Percentiles rank a stretch among this genome's conserved stretches.
Evolutionary conservation across 2,797 vertebrate genomes (phyloP).

Genomic region (Peromyscus attwateri): DNA sequence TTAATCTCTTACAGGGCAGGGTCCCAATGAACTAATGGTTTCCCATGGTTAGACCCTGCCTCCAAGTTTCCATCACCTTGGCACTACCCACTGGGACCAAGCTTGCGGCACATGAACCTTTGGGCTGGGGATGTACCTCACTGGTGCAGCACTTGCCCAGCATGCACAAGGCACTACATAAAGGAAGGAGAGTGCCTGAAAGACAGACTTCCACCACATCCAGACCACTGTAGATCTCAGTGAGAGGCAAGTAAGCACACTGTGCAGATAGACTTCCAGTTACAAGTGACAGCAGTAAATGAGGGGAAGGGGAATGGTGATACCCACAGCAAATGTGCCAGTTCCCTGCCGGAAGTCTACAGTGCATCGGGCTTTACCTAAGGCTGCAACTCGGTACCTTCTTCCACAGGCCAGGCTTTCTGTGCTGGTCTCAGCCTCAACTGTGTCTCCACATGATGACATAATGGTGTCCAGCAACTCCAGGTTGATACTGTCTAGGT

Average conservation of each 20-base stretch:
- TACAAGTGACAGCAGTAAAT: background rate
- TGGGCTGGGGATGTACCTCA: background rate
- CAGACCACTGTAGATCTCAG: background rate
- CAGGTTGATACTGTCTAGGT: background rate
- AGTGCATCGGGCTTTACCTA: background rate
- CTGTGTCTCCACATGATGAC: fast-evolving
- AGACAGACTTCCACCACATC: no score
- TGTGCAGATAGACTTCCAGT: background rate
- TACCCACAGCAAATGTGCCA: background rate
- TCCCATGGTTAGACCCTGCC: background rate
- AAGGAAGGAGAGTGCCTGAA: background rate
- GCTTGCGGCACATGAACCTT: background rate
- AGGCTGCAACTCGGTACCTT: background rate
- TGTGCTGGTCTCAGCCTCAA: background rate
- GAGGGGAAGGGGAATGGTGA: background rate
- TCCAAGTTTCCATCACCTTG: no score
- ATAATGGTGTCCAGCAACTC: background rate
- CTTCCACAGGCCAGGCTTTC: background rate
- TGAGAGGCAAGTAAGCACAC: background rate
- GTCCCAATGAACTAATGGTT: background rate
- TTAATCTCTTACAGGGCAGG: background rate
- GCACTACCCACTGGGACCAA: background rate
- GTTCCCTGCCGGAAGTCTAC: background rate
- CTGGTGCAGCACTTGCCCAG: background rate
- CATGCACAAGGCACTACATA: background rate